Base-by-base conservation (phyloP, 2,797 vertebrate species). In the Momotus momota region DNA sequence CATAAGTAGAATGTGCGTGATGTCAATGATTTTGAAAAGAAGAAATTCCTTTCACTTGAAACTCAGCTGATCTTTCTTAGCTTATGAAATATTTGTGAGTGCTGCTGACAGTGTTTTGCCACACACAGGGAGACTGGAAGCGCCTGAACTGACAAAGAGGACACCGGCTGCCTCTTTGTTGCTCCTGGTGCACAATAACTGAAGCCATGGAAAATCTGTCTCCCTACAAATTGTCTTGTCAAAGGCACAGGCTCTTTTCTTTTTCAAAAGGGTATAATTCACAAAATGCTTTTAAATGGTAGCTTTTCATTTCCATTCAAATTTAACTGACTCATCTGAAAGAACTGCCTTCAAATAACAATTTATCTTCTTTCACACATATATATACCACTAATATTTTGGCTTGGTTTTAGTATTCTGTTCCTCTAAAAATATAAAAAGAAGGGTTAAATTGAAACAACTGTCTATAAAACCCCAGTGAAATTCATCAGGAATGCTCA, bases 381-480 rank as follows among this genome's bases (percentile, higher is more conserved):
- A 88, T 5, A 77, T 20, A 95, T 58, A 74, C 43, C 27, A 29
- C 23, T 70, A 88, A 93, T 81, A 90, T 86, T 95, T 84, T 83
- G 74, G 40, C 54, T 90, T 73, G 41, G 69, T 58, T 94, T 91
- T 82, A 88, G 62, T 70, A 69, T 85, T 72, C 33, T 79, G 29
- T 49, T 95, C n/a, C 72, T 93, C 65, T 90, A 52, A 82, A 96
- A 95, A 96, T 57, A 83, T 71, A 93, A 93, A 78, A 48, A 10
- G 74, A 93, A 84, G 65, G 60, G 69, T 92, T 84, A 96, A 89
- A 88, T 5, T 77, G 66, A 89, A 91, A 93, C 48, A 94, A 66
- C 33, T 55, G 71, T 61, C 45, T 58, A 31, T 48, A 52, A 55
- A 86, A 64, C 18, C 33, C 29, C 75, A 74, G 27, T n/a, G 72